Evolutionary conservation across 2,113 vertebrate genomes (phyloP), one percentile per base, ranked within the genome.

Genomic region (Brienomyrus longianalis): DNA sequence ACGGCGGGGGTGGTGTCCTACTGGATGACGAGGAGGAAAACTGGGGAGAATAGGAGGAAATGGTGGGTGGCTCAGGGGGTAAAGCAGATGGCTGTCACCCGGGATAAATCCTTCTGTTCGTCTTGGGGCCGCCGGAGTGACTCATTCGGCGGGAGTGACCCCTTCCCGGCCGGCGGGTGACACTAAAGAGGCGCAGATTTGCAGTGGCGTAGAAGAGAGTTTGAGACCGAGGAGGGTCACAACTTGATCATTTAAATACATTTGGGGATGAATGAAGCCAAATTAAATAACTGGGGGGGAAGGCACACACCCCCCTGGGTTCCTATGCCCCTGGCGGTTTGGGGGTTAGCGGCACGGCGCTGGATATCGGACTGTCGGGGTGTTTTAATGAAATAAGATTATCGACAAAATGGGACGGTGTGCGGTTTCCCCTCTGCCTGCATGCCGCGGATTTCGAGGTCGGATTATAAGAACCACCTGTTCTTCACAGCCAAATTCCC

Each of bases 11-110:
- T 47, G 47, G 21, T 47, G 45, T 84, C 45, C 19, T 83, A 11
- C 21, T 48, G 83, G 35, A 47, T 23, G 35, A n/a, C 39, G 19
- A 84, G 23, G 83, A 45, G 45, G 23, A 84, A 50, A 47, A 70
- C 9, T 39, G 59, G 23, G 87, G 43, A 66, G 56, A 39, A n/a
- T 17, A 27, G 45, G 87, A 50, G 45, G 43, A 77, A 3, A 10
- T 66, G 47, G 47, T 89, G 66, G 62, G 43, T 48, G 86, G 70
- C 84, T 88, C 43, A 84, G 83, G 48, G 87, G 70, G 47, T 90
- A 45, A 89, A 90, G 66, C 90, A 86, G 87, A 89, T 90, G 77
- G 88, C 86, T 23, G 70, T 50, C 70, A 86, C n/a, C 45, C 62
- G 48, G 27, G 19, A 83, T 54, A 27, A 66, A 84, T 50, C 88